Conservation (phyloP, 2,888 invertebrate genomes). For the Encarsia formosa region DNA sequence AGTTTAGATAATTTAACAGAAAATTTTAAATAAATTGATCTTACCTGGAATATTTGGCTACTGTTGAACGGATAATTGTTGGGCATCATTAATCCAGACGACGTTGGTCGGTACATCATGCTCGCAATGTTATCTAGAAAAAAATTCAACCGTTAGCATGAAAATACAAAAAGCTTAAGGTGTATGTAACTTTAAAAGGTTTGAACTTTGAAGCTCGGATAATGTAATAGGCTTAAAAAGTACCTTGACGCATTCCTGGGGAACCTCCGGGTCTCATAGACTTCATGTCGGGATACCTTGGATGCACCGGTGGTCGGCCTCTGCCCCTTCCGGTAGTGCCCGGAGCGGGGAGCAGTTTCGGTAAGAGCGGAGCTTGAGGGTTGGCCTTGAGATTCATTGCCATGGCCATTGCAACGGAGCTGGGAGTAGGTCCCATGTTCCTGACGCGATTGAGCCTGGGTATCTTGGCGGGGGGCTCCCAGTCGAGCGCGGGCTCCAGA, state of each 20-base stretch:
- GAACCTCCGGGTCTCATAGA: constrained; percentile 33
- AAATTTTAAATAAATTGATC: not conserved
- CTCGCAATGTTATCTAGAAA: constrained; percentile 51
- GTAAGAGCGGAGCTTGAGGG: constrained; percentile 49
- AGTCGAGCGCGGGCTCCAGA: constrained; percentile 80
- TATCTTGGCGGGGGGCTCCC: constrained; percentile 93
- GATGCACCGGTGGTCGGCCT: constrained; percentile 51
- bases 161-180: no score
- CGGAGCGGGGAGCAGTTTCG: constrained; percentile 51
- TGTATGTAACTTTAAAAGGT: no score
- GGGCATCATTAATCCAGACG: constrained; percentile 58
- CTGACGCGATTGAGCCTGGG: constrained; percentile 58
- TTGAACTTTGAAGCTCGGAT: no score
- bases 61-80: constrained; percentile 60
- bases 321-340: constrained; percentile 48
- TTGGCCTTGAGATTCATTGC: constrained; percentile 45
- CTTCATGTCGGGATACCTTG: constrained; percentile 46
- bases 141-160: no score
- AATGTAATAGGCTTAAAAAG: no score
- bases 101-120: constrained; percentile 67
- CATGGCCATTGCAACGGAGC: constrained; percentile 44
- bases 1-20: not conserved
- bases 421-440: constrained; percentile 40
- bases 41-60: constrained; percentile 64
- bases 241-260: constrained; percentile 39